These are phyloP conservation scores for Canis aureus DNA, from an alignment of 2,113 vertebrate genomes.

Conservation along the genomic window DNA sequence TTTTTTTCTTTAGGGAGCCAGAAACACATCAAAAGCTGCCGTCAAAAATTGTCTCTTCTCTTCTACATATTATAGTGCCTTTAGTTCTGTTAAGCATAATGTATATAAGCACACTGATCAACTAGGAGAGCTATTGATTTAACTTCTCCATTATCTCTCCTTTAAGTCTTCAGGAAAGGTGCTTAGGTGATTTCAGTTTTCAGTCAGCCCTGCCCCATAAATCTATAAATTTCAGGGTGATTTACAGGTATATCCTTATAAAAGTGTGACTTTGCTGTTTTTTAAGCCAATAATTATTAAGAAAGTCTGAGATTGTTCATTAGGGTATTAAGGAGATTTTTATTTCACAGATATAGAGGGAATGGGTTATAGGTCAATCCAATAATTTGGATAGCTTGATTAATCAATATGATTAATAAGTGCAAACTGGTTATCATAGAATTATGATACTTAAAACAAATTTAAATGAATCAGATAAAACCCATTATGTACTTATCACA, in stretches of 20 bases:
- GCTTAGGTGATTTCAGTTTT: not conserved
- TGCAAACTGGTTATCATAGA: not conserved
- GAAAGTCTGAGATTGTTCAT: not conserved
- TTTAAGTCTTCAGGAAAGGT: not conserved
- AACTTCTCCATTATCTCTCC: not conserved
- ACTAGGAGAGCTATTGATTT: not conserved
- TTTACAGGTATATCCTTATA: not conserved
- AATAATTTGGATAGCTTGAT: not conserved
- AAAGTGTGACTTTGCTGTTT: not conserved
- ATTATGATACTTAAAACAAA: not conserved
- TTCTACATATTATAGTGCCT: not conserved
- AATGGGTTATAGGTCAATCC: not conserved
- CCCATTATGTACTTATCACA: not conserved
- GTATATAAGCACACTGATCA: not conserved
- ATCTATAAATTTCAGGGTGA: not conserved
- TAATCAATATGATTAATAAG: not conserved
- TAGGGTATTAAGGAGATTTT: not conserved
- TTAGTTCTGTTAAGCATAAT: not conserved
- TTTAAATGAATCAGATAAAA: not conserved
- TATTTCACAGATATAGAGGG: not conserved
- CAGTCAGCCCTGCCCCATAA: not conserved
- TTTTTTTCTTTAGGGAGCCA: not conserved
- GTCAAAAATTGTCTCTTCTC: not conserved
- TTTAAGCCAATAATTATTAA: not conserved
- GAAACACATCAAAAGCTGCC: not conserved